phyloP scores from a whole-genome alignment of 1,140 invertebrate species.

The Cheumatopsyche charites region DNA sequence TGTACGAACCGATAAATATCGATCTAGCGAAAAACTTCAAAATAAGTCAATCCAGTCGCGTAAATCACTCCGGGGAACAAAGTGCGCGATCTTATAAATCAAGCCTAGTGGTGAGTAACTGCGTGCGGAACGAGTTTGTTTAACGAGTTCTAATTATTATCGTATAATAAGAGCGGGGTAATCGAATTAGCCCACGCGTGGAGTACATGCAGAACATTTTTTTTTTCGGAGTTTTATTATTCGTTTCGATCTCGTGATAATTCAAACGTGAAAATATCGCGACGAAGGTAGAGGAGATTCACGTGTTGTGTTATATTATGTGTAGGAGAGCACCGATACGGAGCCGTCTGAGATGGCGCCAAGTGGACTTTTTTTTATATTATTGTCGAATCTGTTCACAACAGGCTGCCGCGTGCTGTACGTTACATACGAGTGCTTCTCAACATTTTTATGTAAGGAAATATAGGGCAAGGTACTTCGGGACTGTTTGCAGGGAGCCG shows the following conservation, averaged over 20 bases:
- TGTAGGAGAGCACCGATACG: constrained; percentile 24
- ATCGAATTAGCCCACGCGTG: no score
- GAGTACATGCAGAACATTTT: no score
- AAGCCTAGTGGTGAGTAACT: background rate
- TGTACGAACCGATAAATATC: background rate
- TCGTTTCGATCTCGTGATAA: no score
- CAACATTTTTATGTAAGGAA: background rate
- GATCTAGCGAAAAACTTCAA: background rate
- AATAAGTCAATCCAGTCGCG: background rate
- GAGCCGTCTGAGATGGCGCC: constrained; percentile 41
- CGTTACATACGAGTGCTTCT: constrained; percentile 28
- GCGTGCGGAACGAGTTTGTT: constrained; percentile 12
- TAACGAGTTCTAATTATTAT: constrained; percentile 9
- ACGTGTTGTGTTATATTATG: background rate
- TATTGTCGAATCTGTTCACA: constrained; percentile 42
- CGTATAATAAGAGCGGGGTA: background rate
- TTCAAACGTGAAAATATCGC: constrained; percentile 26
- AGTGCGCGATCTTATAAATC: constrained; percentile 4
- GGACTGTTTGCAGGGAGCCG: background rate
- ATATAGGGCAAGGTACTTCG: background rate
- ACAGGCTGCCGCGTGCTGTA: constrained; percentile 37
- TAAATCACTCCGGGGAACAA: constrained; percentile 12
- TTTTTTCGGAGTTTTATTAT: no score
- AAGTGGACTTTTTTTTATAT: constrained; percentile 38
- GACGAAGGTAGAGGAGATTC: constrained; percentile 6